Evolutionary conservation across 2,888 invertebrate species (phyloP).

Genomic region (Bursaphelenchus okinawaensis): DNA sequence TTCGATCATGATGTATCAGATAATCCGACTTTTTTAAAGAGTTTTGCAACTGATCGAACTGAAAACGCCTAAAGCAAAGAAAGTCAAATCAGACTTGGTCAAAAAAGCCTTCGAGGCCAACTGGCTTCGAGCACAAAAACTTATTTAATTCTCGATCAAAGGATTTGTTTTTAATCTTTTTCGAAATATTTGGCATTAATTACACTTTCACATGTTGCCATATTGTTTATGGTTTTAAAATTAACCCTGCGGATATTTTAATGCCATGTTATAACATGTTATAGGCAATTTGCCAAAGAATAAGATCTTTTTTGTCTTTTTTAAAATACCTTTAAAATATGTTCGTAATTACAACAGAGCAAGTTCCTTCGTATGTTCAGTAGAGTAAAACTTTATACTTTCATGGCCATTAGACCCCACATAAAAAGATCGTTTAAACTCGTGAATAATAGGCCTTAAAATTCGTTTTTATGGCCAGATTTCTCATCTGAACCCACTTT

Average conservation of each 20-base stretch:
- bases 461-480: neutral
- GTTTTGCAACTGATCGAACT: constrained; percentile 35
- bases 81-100: neutral
- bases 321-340: too few species aligned
- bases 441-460: neutral
- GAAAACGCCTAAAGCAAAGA: constrained; percentile 5
- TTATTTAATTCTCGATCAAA: neutral
- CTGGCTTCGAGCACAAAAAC: neutral
- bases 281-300: too few species aligned
- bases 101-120: neutral
- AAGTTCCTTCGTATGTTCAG: too few species aligned
- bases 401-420: too few species aligned
- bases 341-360: too few species aligned
- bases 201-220: too few species aligned
- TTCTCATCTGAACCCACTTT: neutral
- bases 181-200: neutral
- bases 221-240: too few species aligned
- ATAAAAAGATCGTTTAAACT: neutral
- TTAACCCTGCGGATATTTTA: too few species aligned
- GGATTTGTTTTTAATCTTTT: neutral
- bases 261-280: too few species aligned
- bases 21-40: constrained; percentile 34
- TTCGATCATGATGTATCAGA: too few species aligned
- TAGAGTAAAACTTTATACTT: too few species aligned
- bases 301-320: too few species aligned